Percentiles rank a stretch among this genome's conserved stretches.
phyloP scores from a whole-genome alignment of 2,797 vertebrate species.

The Schizopygopsis malacanthus region DNA sequence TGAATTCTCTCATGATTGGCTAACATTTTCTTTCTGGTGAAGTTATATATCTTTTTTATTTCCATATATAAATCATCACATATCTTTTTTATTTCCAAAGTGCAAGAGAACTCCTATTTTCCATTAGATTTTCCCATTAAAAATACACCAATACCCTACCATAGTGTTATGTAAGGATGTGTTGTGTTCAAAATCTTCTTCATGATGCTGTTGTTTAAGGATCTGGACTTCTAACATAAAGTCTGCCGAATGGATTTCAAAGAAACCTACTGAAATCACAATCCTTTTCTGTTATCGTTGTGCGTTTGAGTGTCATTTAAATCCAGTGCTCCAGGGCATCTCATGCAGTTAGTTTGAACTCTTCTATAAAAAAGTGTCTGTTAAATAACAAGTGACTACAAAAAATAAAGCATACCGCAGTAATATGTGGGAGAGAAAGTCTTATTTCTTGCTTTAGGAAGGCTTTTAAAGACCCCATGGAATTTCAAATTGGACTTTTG shows the following conservation, averaged over 20 bases:
- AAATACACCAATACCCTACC: neutral
- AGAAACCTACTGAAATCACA: constrained; percentile 27
- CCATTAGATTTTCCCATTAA: neutral
- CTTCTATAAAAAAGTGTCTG: constrained; percentile 19
- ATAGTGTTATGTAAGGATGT: neutral
- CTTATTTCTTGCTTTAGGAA: neutral
- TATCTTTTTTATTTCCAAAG: neutral
- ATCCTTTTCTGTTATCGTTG: constrained; percentile 9
- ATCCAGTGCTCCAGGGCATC: constrained; percentile 5
- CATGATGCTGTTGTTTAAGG: neutral
- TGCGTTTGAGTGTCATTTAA: constrained; percentile 9
- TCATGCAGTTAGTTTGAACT: constrained; percentile 29
- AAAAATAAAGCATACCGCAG: neutral
- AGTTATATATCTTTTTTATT: neutral
- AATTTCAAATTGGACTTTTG: constrained; percentile 13
- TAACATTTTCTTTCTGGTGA: neutral
- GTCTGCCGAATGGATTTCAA: constrained; percentile 25
- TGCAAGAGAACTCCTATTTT: neutral
- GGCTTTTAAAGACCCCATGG: constrained; percentile 2
- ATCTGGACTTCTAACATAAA: neutral
- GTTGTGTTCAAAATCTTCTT: constrained; percentile 12
- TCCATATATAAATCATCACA: too few species aligned
- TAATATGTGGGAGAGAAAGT: neutral
- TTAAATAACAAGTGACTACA: constrained; percentile 12
- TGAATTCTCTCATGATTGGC: neutral